Conservation (phyloP, 1,140 invertebrate genomes). For the Prorops nasuta region DNA sequence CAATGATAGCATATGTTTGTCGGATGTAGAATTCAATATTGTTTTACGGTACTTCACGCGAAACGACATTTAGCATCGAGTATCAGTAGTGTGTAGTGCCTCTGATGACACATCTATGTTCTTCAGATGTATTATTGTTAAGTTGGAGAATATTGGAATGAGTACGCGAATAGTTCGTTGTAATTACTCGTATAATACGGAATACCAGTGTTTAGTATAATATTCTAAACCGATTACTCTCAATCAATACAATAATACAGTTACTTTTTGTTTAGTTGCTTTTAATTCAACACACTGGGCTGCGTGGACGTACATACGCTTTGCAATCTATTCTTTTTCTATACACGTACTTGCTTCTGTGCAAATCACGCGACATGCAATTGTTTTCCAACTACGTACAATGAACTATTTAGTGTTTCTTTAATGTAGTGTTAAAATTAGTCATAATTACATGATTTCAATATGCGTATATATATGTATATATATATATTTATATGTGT, state of each 20-base stretch:
- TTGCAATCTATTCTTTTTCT: background rate
- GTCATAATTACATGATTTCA: conserved; percentile 39
- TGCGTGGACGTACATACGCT: conserved; percentile 10
- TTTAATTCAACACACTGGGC: conserved; percentile 20
- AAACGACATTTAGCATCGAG: too few species aligned
- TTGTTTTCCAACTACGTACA: conserved; percentile 22
- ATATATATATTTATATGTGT: conserved; percentile 22
- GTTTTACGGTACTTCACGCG: too few species aligned
- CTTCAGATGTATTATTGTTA: too few species aligned
- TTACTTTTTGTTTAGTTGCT: conserved; percentile 28
- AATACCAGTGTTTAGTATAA: too few species aligned
- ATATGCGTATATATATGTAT: conserved; percentile 37
- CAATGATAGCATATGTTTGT: too few species aligned
- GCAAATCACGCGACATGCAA: conserved; percentile 8
- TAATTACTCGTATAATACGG: conserved; percentile 24
- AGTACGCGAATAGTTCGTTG: too few species aligned
- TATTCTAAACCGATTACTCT: too few species aligned
- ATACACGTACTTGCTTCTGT: conserved; percentile 10
- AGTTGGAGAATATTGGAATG: too few species aligned
- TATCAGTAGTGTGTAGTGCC: too few species aligned
- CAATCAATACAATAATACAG: too few species aligned
- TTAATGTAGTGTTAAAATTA: conserved; percentile 32
- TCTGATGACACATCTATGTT: too few species aligned
- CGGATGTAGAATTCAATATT: too few species aligned
- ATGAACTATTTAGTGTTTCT: conserved; percentile 23